phyloP scores from a whole-genome alignment of 1,140 invertebrate genomes.

The Diorhabda elongata region DNA sequence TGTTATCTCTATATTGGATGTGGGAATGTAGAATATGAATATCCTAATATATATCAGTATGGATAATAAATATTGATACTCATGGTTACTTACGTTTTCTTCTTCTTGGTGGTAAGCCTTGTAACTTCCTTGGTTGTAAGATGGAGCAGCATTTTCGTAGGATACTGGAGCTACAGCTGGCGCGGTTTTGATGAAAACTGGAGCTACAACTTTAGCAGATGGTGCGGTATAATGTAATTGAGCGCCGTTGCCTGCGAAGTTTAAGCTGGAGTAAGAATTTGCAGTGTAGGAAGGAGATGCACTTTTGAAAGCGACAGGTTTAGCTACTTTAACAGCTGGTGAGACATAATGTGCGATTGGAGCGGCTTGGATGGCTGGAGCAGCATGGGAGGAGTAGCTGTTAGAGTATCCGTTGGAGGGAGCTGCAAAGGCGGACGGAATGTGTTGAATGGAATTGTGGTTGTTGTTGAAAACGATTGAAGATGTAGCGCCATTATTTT shows the following conservation, averaged over 20 bases:
- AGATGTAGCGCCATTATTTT: slow-evolving; percentile 24
- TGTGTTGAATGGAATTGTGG: slow-evolving; percentile 43
- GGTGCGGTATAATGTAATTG: slow-evolving; percentile 17
- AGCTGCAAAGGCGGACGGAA: slow-evolving; percentile 41
- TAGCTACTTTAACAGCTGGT: slow-evolving; percentile 27
- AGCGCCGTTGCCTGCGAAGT: slow-evolving; percentile 4
- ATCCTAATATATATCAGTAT: no score
- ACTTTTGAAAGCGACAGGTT: slow-evolving; percentile 17
- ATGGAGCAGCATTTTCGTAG: slow-evolving; percentile 35
- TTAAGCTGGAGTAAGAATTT: slow-evolving; percentile 10
- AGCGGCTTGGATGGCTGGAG: slow-evolving; percentile 14
- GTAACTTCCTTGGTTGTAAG: slow-evolving; percentile 31
- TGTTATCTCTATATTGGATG: no score
- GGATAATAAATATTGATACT: neutral
- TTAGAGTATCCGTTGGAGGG: slow-evolving; percentile 8
- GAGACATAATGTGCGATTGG: slow-evolving; percentile 24
- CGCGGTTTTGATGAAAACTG: neutral
- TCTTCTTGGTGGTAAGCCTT: slow-evolving; percentile 17
- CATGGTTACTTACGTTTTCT: slow-evolving; percentile 21
- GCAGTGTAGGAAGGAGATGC: slow-evolving; percentile 34
- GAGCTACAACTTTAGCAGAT: slow-evolving; percentile 12
- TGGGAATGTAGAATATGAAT: no score
- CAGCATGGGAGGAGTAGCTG: slow-evolving; percentile 24
- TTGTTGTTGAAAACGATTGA: slow-evolving; percentile 24
- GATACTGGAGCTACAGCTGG: slow-evolving; percentile 11